Evolutionary conservation across 2,113 vertebrate genomes (phyloP).

Genomic region (Notiomystis cincta): DNA sequence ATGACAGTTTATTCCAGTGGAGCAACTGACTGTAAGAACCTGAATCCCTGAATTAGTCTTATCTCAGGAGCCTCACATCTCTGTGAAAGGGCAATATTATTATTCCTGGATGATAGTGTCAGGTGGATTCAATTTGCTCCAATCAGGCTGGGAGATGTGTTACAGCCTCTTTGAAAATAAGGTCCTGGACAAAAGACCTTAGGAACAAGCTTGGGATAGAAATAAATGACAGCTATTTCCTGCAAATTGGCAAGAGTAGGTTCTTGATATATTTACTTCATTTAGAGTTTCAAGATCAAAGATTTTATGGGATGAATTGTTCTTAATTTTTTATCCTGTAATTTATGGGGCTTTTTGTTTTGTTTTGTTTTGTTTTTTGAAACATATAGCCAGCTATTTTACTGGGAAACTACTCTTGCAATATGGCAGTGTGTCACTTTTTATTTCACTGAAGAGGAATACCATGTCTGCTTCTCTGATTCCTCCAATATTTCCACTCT

Average conservation of each 20-base stretch:
- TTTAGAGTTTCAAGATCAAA: background rate
- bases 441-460: background rate
- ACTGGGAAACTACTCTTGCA: background rate
- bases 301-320: background rate
- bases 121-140: constrained; percentile 41
- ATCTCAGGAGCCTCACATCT: background rate
- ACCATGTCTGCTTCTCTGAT: background rate
- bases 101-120: background rate
- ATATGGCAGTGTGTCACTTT: background rate
- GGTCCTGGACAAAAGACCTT: background rate
- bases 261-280: background rate
- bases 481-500: background rate
- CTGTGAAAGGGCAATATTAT: background rate
- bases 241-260: background rate
- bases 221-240: background rate
- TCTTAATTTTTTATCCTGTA: background rate
- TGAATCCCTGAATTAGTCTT: constrained; percentile 10
- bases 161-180: background rate
- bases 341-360: background rate
- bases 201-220: background rate
- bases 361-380: background rate
- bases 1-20: background rate
- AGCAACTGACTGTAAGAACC: background rate
- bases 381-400: background rate
- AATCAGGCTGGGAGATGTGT: background rate